Conservation (phyloP, 2,797 vertebrate genomes). For the Dendrocincla fuliginosa region DNA sequence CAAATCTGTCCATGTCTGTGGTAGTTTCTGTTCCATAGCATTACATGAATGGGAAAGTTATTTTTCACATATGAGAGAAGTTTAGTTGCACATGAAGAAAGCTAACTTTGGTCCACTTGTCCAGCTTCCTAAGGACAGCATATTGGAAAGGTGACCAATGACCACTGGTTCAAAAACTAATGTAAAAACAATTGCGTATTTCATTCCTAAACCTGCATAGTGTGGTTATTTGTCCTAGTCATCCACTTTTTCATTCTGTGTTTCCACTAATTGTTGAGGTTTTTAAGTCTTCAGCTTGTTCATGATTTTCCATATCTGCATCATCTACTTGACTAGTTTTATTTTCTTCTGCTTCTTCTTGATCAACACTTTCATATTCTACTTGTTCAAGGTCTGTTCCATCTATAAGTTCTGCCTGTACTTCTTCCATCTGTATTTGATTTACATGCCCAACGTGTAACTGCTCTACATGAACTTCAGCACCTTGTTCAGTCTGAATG, state of each 20-base stretch:
- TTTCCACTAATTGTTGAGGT: constrained; percentile 47
- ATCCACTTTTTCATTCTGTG: constrained; percentile 37
- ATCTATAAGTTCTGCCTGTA: constrained; percentile 76
- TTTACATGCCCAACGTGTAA: constrained; percentile 82
- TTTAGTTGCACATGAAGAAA: constrained; percentile 62
- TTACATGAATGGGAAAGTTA: constrained; percentile 8
- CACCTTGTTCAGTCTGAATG: constrained; percentile 82
- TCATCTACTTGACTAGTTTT: constrained; percentile 36
- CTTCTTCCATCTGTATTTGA: constrained; percentile 85
- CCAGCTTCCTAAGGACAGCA: constrained; percentile 59
- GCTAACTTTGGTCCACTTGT: constrained; percentile 73
- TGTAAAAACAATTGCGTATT: constrained; percentile 58
- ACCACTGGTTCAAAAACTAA: constrained; percentile 48
- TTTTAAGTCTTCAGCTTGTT: constrained; percentile 60
- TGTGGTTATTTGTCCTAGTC: constrained; percentile 42
- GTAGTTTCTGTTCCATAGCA: constrained; percentile 49
- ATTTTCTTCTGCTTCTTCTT: constrained; percentile 60
- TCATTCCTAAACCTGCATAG: constrained; percentile 48
- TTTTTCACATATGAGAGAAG: constrained; percentile 31
- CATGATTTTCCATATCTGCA: constrained; percentile 13
- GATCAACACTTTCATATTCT: constrained; percentile 65
- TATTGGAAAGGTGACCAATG: constrained; percentile 1
- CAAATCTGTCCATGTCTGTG: constrained; percentile 37
- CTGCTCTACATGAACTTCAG: constrained; percentile 83
- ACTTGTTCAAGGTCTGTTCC: constrained; percentile 72